Base-by-base conservation (phyloP, 2,888 invertebrate species). In the Agrypnus murinus region DNA sequence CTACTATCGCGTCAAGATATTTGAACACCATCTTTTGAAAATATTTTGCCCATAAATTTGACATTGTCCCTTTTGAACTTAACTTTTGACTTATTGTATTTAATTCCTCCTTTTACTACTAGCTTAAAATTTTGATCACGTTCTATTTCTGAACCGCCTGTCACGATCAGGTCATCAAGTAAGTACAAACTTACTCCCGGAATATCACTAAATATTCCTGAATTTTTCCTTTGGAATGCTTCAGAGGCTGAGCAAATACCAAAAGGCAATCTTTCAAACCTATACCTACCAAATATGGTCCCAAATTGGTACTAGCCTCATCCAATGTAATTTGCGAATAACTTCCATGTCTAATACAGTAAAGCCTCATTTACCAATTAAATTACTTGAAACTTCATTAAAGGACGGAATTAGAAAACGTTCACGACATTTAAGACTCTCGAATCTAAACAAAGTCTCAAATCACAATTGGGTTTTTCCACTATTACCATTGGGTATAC, bases 261-360 rank as follows among this genome's bases (percentile, higher is more conserved):
- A 25, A 25, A 25, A 5, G 75, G 71, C 17, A 74, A 31, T 32
- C 74, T 64, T 7, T 32, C 12, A 62, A 74, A 72, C 38, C 48
- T 57, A 25, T 70, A 76, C 31, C 75, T 55, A 0, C 74, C 71
- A 71, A 71, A 75, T 2, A 72, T 72, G 10, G 76, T 71, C 14
- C 65, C 65, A 36, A 75, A 74, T 64, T 65, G 38, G 60, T 50
- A 40, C 64, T 73, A 59, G 68, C 66, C 46, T 57, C 15, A 60
- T 69, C 55, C 43, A 67, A 36, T 32, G 43, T 53, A 65, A 76
- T 62, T 45, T 73, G 62, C 59, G 63, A 71, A 63, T 69, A 73
- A 8, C 58, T n/a, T 45, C 67, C 36, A 66, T 60, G 46, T 73
- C 74, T 15, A 76, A 55, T 34, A 68, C 66, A 14, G 55, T 55